These are phyloP conservation scores for Rhagonycha lutea DNA, from an alignment of 2,888 invertebrate genomes.

Conservation along the genomic window DNA sequence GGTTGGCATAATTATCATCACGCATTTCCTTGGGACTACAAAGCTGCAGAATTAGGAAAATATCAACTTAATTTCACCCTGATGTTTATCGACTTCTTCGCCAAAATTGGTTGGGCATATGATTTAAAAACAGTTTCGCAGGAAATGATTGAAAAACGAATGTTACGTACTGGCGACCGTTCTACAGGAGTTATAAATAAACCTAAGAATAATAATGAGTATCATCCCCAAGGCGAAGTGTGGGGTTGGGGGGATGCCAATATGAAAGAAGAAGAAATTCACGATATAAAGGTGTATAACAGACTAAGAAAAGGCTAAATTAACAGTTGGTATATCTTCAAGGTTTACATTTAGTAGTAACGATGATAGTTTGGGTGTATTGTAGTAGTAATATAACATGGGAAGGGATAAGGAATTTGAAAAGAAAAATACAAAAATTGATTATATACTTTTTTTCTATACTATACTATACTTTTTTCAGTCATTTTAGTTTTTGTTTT, in stretches of 20 bases:
- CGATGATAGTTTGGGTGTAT: too few species aligned
- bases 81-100: slow-evolving; percentile 47
- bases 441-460: too few species aligned
- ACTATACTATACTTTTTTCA: too few species aligned
- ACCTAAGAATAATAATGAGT: slow-evolving; percentile 51
- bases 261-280: slow-evolving; percentile 55
- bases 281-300: slow-evolving; percentile 39
- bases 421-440: too few species aligned
- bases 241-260: slow-evolving; percentile 88
- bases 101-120: slow-evolving; percentile 74
- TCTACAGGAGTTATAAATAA: slow-evolving; percentile 40
- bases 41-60: slow-evolving; percentile 44
- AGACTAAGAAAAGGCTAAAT: slow-evolving; percentile 34
- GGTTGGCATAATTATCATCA: slow-evolving; percentile 97
- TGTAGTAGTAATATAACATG: too few species aligned
- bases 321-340: too few species aligned
- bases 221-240: slow-evolving; percentile 57
- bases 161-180: slow-evolving; percentile 30
- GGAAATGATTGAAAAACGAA: slow-evolving; percentile 64
- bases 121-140: slow-evolving; percentile 75
- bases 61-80: slow-evolving; percentile 47
- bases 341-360: too few species aligned
- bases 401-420: too few species aligned
- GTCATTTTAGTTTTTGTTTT: too few species aligned
- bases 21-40: slow-evolving; percentile 92